phyloP scores from a whole-genome alignment of 2,113 vertebrate species.

The Mystacornis crossleyi region DNA sequence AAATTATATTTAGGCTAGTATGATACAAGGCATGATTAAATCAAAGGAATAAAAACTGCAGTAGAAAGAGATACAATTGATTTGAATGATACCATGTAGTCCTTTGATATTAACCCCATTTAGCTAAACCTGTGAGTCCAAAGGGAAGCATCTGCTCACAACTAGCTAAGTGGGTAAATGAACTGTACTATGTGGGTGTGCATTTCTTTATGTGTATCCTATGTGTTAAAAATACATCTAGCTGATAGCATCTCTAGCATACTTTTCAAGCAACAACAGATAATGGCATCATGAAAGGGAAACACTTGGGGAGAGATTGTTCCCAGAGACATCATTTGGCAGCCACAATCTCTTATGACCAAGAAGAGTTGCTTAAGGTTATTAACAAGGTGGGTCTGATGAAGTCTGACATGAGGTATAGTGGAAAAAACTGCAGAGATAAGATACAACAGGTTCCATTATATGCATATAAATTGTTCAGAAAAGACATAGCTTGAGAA shows the following conservation, averaged over 20 bases:
- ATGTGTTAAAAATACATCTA: neutral
- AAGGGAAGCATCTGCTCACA: neutral
- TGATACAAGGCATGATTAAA: neutral
- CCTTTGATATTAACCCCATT: neutral
- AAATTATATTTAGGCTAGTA: neutral
- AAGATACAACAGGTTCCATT: neutral
- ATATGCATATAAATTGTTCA: neutral
- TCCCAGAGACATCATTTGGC: neutral
- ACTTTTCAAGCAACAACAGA: neutral
- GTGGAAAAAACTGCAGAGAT: neutral
- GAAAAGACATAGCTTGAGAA: neutral
- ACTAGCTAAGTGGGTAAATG: neutral
- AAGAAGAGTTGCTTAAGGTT: neutral
- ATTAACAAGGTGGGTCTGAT: neutral
- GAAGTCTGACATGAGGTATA: neutral
- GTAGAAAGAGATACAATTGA: neutral
- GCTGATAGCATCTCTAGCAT: neutral
- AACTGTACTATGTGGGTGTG: fast-evolving
- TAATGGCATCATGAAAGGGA: neutral
- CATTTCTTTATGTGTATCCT: neutral
- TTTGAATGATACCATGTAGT: neutral
- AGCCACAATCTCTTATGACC: neutral
- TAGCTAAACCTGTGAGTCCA: neutral
- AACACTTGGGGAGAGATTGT: neutral
- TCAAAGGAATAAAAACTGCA: neutral